Percentiles rank a stretch among this genome's conserved stretches.
These are phyloP conservation scores for Polydrusus cervinus DNA, from an alignment of 2,888 invertebrate species.

Conservation along the genomic window DNA sequence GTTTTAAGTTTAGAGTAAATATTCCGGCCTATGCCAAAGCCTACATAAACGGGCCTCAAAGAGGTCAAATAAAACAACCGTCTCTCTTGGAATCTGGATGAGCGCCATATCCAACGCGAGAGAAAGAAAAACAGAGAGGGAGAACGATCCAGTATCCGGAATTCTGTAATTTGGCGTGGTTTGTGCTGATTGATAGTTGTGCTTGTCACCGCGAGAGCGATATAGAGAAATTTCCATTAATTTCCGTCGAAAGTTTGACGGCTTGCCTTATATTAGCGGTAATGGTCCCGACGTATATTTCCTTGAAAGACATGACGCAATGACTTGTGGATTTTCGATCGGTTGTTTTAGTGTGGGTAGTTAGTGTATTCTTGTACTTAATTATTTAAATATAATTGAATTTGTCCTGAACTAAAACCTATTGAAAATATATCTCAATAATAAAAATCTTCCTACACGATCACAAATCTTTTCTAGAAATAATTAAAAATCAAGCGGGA, in stretches of 20 bases:
- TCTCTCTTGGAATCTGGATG: constrained; percentile 65
- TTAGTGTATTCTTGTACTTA: too few species aligned
- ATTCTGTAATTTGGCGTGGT: constrained; percentile 71
- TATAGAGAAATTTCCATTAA: constrained; percentile 72
- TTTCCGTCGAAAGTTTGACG: constrained; percentile 62
- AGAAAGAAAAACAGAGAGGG: constrained; percentile 54
- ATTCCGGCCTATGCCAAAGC: constrained; percentile 6
- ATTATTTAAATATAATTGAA: too few species aligned
- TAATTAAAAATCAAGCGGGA: too few species aligned
- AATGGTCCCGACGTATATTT: constrained; percentile 26
- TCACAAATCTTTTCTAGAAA: too few species aligned
- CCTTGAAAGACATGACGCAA: constrained; percentile 13
- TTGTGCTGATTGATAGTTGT: constrained; percentile 71
- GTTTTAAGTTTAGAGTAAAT: neutral
- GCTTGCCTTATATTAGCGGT: constrained; percentile 48
- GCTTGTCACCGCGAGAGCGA: constrained; percentile 70
- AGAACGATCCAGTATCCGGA: constrained; percentile 63
- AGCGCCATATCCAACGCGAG: constrained; percentile 60
- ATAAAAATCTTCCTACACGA: too few species aligned
- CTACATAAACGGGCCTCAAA: constrained; percentile 4
- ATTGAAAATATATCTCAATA: too few species aligned
- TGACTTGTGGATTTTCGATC: constrained; percentile 27
- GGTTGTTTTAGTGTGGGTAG: neutral
- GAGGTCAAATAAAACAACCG: constrained; percentile 56
- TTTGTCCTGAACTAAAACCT: too few species aligned